A percentile compares a stretch with the other conserved stretches of the same genome.
These are phyloP conservation scores for Blastomussa wellsi DNA, from an alignment of 92 coral and sea anemone genomes.

Conservation along the genomic window DNA sequence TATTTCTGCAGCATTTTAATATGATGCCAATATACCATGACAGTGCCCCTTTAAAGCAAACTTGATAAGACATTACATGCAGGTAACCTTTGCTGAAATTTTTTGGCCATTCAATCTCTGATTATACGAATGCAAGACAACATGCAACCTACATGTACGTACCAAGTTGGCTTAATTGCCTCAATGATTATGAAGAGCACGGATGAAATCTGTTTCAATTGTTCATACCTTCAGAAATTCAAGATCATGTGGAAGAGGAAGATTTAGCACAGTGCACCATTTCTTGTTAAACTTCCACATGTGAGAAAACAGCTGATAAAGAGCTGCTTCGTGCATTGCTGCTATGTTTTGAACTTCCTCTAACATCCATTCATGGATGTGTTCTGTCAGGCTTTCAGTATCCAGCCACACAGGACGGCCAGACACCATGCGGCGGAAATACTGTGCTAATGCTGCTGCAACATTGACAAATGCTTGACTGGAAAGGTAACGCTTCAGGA, in stretches of 20 bases:
- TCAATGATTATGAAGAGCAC: neutral
- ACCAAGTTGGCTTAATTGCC: neutral
- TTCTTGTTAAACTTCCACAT: slow-evolving; percentile 83
- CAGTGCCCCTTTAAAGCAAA: too few relatives aligned
- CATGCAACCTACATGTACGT: neutral
- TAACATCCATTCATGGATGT: slow-evolving; percentile 79
- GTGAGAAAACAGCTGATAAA: slow-evolving; percentile 67
- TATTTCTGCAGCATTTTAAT: too few relatives aligned
- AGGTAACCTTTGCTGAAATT: too few relatives aligned
- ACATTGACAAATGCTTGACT: slow-evolving; percentile 94
- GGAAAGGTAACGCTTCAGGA: slow-evolving; percentile 86
- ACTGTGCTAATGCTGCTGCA: slow-evolving; percentile 84
- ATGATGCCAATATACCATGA: too few relatives aligned
- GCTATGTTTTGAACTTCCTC: slow-evolving; percentile 87
- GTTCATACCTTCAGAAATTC: slow-evolving; percentile 75
- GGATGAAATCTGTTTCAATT: neutral
- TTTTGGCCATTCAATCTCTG: too few relatives aligned
- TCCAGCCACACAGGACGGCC: slow-evolving; percentile 66
- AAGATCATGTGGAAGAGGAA: slow-evolving; percentile 75
- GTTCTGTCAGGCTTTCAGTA: slow-evolving; percentile 50
- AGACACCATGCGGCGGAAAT: slow-evolving; percentile 64
- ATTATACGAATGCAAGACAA: neutral
- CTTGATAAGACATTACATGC: too few relatives aligned
- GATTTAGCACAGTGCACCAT: slow-evolving; percentile 67
- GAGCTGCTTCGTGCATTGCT: slow-evolving; percentile 71